A percentile compares a stretch with the other conserved stretches of the same genome.
Conservation (phyloP, 2,888 invertebrate species). For the Drosophila buzzatii region DNA sequence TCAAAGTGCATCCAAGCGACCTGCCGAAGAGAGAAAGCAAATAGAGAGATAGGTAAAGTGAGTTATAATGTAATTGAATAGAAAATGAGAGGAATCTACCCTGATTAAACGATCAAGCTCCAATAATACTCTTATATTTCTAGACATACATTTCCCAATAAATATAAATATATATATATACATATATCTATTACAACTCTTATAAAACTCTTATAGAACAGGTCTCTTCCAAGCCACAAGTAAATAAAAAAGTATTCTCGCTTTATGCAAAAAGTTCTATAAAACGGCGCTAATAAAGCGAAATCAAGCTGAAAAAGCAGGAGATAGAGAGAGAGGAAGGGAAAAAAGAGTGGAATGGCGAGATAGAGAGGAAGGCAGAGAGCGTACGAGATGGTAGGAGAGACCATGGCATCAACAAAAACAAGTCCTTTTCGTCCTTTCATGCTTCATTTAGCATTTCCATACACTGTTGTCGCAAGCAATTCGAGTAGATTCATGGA, state of each 20-base stretch:
- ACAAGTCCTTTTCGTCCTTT: conserved; percentile 31
- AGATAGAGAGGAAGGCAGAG: background rate
- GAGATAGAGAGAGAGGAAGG: background rate
- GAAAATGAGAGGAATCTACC: too few relatives aligned
- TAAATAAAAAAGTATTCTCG: background rate
- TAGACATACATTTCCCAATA: too few relatives aligned
- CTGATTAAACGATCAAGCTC: too few relatives aligned
- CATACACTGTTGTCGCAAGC: background rate
- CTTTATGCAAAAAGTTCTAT: conserved; percentile 23
- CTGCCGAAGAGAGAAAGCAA: conserved; percentile 85
- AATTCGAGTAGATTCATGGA: background rate
- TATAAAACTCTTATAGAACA: background rate
- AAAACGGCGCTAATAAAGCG: conserved; percentile 20
- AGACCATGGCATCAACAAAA: conserved; percentile 19
- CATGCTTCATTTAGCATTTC: conserved; percentile 61
- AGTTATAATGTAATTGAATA: background rate
- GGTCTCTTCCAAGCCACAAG: background rate
- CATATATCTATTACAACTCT: background rate
- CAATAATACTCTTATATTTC: too few relatives aligned
- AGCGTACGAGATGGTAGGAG: background rate
- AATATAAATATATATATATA: too few relatives aligned
- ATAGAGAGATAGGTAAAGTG: background rate
- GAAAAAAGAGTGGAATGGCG: background rate
- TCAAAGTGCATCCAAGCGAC: conserved; percentile 98
- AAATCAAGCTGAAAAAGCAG: conserved; percentile 26